Evolutionary conservation across 2,888 invertebrate species (phyloP).

Genomic region (Eristalis intricaria): DNA sequence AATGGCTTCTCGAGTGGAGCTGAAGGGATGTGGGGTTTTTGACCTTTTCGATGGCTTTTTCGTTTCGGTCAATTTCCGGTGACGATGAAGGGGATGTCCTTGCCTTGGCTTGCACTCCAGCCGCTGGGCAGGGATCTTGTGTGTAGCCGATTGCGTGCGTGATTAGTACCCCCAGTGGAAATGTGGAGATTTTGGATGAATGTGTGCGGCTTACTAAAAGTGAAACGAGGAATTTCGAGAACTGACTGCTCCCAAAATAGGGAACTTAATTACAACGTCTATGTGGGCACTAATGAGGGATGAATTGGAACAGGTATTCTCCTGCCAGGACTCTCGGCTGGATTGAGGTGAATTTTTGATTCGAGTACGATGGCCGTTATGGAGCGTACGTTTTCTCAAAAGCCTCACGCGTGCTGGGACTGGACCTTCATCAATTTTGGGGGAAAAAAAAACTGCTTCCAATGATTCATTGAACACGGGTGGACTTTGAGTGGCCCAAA

Average conservation of each 20-base stretch:
- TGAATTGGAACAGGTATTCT: background rate
- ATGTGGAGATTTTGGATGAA: slow-evolving; percentile 36
- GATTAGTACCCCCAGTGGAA: slow-evolving; percentile 35
- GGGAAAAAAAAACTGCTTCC: background rate
- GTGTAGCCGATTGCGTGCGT: slow-evolving; percentile 14
- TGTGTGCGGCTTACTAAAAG: slow-evolving; percentile 36
- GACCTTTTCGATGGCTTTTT: slow-evolving; percentile 40
- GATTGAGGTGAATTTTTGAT: no score
- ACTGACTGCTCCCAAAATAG: background rate
- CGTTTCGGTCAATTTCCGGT: slow-evolving; percentile 19
- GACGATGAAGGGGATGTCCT: slow-evolving; percentile 12
- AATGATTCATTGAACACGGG: background rate
- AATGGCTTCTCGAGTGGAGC: background rate
- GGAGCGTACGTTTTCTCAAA: no score
- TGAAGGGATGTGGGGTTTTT: slow-evolving; percentile 12
- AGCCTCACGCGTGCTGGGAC: no score
- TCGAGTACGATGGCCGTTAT: no score
- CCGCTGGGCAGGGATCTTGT: slow-evolving; percentile 12
- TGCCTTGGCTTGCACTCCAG: background rate
- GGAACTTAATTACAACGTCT: background rate
- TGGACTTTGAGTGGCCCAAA: background rate
- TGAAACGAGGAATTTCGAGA: background rate
- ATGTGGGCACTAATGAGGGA: background rate
- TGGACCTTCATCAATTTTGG: no score
- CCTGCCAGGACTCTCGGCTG: no score